Evolutionary conservation across 1,140 invertebrate species (phyloP).

Genomic region (Drosophila kikkawai): DNA sequence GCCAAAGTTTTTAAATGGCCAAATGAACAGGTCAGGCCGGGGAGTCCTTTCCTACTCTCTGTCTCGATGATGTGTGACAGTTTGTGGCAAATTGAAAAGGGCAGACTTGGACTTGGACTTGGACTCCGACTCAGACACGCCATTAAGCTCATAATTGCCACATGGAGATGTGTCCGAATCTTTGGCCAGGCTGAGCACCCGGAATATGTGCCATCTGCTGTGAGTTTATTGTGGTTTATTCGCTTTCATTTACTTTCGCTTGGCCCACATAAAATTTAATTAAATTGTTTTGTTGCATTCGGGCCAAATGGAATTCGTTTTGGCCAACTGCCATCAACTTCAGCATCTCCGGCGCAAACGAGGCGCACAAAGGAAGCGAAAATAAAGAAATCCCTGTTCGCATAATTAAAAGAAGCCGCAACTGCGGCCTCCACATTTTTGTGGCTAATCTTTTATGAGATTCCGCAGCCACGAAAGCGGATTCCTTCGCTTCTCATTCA

Average conservation of each 20-base stretch:
- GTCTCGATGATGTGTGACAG: slow-evolving; percentile 61
- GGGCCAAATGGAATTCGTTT: slow-evolving; percentile 57
- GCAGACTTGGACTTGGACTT: neutral
- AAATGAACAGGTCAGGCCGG: slow-evolving; percentile 24
- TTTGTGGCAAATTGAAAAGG: slow-evolving; percentile 63
- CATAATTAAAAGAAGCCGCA: slow-evolving; percentile 56
- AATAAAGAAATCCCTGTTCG: slow-evolving; percentile 49
- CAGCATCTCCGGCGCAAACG: slow-evolving; percentile 6
- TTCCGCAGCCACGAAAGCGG: slow-evolving; percentile 21
- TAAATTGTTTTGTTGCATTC: slow-evolving; percentile 75
- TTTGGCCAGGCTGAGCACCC: slow-evolving; percentile 1
- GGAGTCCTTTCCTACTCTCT: neutral
- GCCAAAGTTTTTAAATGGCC: slow-evolving; percentile 41
- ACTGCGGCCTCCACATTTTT: slow-evolving; percentile 45
- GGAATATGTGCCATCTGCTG: slow-evolving; percentile 55
- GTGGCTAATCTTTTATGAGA: slow-evolving; percentile 68
- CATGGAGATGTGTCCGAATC: slow-evolving; percentile 33
- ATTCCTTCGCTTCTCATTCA: slow-evolving; percentile 18
- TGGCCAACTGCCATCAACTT: slow-evolving; percentile 31
- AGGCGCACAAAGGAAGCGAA: slow-evolving; percentile 29
- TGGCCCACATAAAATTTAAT: slow-evolving; percentile 72
- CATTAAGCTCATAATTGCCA: slow-evolving; percentile 74
- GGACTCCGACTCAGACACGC: slow-evolving; percentile 15
- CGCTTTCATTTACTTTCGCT: slow-evolving; percentile 70
- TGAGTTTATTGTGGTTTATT: slow-evolving; percentile 74